Conservation (phyloP, 1,140 invertebrate species). For the Zaprionus africanus region DNA sequence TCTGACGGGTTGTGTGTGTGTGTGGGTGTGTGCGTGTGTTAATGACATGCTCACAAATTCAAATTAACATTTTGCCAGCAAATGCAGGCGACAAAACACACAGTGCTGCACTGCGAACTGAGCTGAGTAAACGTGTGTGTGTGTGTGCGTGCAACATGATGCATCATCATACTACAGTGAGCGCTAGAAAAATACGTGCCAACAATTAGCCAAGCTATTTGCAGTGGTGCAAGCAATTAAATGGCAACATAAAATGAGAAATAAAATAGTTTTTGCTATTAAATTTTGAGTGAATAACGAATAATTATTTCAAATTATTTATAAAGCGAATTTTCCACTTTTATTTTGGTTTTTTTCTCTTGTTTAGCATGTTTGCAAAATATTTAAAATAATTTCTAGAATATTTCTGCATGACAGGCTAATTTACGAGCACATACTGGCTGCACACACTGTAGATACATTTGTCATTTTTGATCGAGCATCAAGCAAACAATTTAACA, state of each 20-base stretch:
- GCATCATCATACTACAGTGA: constrained; percentile 43
- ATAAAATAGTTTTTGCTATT: background rate
- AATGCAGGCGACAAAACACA: constrained; percentile 65
- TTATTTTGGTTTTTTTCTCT: background rate
- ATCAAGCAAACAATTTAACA: constrained; percentile 83
- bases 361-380: background rate
- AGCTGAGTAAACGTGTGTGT: constrained; percentile 36
- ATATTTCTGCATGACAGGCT: background rate
- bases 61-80: constrained; percentile 81
- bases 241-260: background rate
- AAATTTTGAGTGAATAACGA: background rate
- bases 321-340: background rate
- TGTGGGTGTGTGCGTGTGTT: constrained; percentile 62
- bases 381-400: background rate
- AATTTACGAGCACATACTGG: constrained; percentile 33
- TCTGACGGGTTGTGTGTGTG: too few relatives aligned
- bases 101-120: constrained; percentile 11
- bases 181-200: constrained; percentile 20
- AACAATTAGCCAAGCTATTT: constrained; percentile 14
- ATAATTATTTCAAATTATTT: background rate
- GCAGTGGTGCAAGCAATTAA: background rate
- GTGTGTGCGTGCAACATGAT: constrained; percentile 45
- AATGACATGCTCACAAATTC: constrained; percentile 83
- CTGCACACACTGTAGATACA: constrained; percentile 63
- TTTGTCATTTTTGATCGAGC: constrained; percentile 83